Conservation (phyloP, 2,113 vertebrate species). For the Carassius gibelio region DNA sequence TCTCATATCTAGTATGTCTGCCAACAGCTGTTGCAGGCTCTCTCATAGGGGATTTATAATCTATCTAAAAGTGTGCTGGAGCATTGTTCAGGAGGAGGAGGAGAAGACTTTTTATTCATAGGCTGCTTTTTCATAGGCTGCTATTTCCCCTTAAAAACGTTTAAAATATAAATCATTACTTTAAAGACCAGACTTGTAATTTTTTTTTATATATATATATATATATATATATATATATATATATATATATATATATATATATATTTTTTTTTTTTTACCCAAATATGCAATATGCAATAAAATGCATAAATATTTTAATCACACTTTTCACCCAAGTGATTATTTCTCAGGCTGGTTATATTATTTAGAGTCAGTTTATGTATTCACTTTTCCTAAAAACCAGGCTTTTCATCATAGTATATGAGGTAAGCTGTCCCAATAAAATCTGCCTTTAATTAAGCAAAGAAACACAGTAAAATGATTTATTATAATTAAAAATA, state of each 20-base stretch:
- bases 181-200: not conserved
- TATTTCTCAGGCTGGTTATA: not conserved
- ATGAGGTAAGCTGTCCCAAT: not conserved
- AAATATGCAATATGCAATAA: not conserved
- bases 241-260: no score
- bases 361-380: not conserved
- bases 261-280: no score
- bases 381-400: not conserved
- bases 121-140: slow-evolving; percentile 52
- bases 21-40: slow-evolving; percentile 84
- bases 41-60: slow-evolving; percentile 81
- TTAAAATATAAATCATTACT: slow-evolving; percentile 35
- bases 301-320: not conserved
- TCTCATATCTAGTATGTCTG: slow-evolving; percentile 85
- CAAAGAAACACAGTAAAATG: not conserved
- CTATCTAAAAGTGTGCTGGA: slow-evolving; percentile 71
- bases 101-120: slow-evolving; percentile 64
- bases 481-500: not conserved
- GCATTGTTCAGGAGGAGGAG: slow-evolving; percentile 49
- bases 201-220: not conserved
- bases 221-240: no score
- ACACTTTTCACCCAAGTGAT: not conserved
- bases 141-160: slow-evolving; percentile 56
- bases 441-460: not conserved
- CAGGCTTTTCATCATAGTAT: not conserved